Conservation (phyloP, 2,113 vertebrate genomes). For the Microtus montanus region DNA sequence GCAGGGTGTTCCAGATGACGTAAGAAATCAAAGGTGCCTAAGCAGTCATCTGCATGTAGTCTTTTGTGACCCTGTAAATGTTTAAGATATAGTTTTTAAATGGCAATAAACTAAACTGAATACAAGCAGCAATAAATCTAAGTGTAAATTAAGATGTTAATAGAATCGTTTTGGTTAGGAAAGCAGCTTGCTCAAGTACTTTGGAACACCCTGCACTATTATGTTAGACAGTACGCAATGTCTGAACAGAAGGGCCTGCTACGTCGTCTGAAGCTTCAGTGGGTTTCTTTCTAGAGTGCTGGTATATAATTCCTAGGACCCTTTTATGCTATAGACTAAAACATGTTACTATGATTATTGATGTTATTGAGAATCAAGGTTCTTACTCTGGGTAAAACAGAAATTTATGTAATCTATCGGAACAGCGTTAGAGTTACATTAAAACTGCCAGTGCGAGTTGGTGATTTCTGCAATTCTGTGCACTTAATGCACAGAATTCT, state of each 20-base stretch:
- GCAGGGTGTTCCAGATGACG: background rate
- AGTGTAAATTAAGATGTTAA: background rate
- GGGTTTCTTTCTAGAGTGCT: background rate
- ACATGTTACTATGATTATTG: background rate
- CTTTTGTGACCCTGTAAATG: background rate
- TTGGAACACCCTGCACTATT: background rate
- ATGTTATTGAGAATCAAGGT: background rate
- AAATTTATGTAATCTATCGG: background rate
- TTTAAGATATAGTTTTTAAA: slow-evolving; percentile 40
- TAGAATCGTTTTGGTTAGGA: slow-evolving; percentile 23
- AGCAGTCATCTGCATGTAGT: no score
- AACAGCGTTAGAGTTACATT: background rate
- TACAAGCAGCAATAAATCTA: slow-evolving; percentile 1
- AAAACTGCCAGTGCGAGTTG: background rate
- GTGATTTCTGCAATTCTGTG: background rate
- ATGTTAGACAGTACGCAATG: background rate
- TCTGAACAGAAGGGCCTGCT: background rate
- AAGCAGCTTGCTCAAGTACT: background rate
- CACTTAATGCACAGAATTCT: background rate
- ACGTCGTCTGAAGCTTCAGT: background rate
- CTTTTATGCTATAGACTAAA: background rate
- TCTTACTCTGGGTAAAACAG: background rate
- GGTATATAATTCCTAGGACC: background rate
- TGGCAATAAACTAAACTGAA: background rate
- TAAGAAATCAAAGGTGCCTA: no score